Base-by-base conservation (phyloP, 1,140 invertebrate species). In the Microplitis demolitor region DNA sequence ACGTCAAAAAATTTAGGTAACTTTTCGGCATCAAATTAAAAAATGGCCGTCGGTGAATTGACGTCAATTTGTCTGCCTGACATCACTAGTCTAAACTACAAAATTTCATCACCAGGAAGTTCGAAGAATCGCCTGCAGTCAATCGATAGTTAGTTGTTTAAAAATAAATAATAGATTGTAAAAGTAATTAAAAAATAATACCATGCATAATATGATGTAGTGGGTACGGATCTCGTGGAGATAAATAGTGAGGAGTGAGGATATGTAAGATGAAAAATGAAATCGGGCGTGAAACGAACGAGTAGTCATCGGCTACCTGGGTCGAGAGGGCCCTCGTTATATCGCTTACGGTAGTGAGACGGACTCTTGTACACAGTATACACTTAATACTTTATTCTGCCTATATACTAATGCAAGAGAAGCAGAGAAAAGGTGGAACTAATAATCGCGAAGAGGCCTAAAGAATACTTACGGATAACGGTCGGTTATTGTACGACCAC, bases 211-310 rank as follows among this genome's bases (percentile, higher is more conserved):
- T 45, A 45, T 45, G n/a, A 54, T 35, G 54, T 56, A 53, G 11
- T 33, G 66, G 50, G 60, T 37, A 14, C 64, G 64, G 24, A 64
- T 31, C 33, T 34, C 39, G 50, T 31, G 68, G 24, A 70, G 56
- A 70, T 70, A 70, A 70, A 70, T 70, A 60, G 60, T 51, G 68
- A 62, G 54, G 50, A 58, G 33, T 61, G 67, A 34, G 54, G 54
- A 70, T 31, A 39, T 53, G 62, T 39, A 63, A 45, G 54, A 72
- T 75, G 62, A 75, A 75, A 75, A 75, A 73, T 75, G 61, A 73
- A 75, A 75, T 75, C 74, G 71, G 71, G 71, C 74, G 74, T 75
- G 74, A 75, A 75, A 75, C 74, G 74, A 75, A 73, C 71, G 67
- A 53, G 74, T 67, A 75, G 71, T 75, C 66, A 54, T 56, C 66